Evolutionary conservation across 1,140 invertebrate genomes (phyloP).

Genomic region (Megalopta genalis): DNA sequence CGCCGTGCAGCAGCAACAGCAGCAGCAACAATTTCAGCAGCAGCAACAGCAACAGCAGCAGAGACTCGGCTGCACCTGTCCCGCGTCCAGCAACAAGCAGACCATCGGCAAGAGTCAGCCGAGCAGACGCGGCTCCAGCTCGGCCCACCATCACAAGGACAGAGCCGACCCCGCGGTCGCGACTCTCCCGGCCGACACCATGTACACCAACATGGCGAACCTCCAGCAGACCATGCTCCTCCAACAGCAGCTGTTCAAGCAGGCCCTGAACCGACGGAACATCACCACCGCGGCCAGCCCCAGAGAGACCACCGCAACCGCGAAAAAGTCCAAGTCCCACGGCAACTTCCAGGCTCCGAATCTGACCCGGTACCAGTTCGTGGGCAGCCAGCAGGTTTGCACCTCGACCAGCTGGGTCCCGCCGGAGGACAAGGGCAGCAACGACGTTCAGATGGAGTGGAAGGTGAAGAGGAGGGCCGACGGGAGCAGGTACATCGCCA

Average conservation of each 20-base stretch:
- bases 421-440: conserved; percentile 69
- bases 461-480: conserved; percentile 90
- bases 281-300: conserved; percentile 28
- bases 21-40: too few species aligned
- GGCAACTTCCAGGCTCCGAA: conserved; percentile 81
- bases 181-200: conserved; percentile 79
- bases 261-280: conserved; percentile 79
- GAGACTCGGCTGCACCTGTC: conserved; percentile 69
- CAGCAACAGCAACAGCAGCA: conserved; percentile 2
- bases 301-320: conserved; percentile 60
- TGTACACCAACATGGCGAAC: conserved; percentile 88
- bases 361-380: conserved; percentile 83
- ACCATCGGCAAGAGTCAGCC: conserved; percentile 52
- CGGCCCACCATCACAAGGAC: conserved; percentile 65
- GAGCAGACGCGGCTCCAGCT: conserved; percentile 60
- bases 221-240: conserved; percentile 87
- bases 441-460: conserved; percentile 85
- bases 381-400: conserved; percentile 82
- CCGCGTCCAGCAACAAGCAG: conserved; percentile 60
- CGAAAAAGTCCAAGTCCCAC: conserved; percentile 70
- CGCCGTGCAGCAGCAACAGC: conserved; percentile 15
- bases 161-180: conserved; percentile 40
- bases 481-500: conserved; percentile 89
- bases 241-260: conserved; percentile 86
- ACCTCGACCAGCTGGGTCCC: conserved; percentile 66